Conservation (phyloP, 2,888 invertebrate genomes). For the Eupithecia centaureata region DNA sequence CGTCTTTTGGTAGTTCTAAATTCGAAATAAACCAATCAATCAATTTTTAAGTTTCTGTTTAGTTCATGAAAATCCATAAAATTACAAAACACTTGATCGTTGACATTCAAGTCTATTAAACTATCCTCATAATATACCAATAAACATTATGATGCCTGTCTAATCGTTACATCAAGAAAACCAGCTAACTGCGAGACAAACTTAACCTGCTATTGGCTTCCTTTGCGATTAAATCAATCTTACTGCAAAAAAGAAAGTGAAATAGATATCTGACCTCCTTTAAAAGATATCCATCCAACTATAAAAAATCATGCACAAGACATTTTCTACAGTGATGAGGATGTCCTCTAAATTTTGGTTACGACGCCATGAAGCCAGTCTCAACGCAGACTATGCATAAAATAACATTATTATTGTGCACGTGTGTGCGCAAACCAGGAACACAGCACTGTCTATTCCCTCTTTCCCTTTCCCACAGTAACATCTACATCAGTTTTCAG, state of each 20-base stretch:
- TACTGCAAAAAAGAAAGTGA: background rate
- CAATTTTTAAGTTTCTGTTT: background rate
- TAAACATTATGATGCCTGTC: background rate
- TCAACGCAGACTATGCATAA: no score
- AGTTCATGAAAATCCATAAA: background rate
- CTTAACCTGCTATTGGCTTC: background rate
- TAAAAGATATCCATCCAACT: background rate
- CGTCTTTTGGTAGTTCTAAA: no score
- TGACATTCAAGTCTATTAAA: background rate
- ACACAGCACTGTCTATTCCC: no score
- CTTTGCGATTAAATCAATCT: background rate
- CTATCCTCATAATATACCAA: background rate
- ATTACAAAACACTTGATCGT: background rate
- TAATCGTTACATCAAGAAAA: background rate
- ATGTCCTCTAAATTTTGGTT: no score
- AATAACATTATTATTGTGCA: no score
- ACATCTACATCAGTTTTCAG: slow-evolving; percentile 18
- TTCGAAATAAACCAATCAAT: no score
- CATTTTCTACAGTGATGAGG: no score
- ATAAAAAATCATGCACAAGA: background rate
- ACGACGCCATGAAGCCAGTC: no score
- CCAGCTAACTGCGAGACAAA: background rate
- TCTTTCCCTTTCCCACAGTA: no score
- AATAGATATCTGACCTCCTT: background rate
- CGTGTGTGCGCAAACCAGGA: no score